These are phyloP conservation scores for Lasioglossum leucozonium DNA, from an alignment of 2,888 invertebrate genomes.

Conservation along the genomic window DNA sequence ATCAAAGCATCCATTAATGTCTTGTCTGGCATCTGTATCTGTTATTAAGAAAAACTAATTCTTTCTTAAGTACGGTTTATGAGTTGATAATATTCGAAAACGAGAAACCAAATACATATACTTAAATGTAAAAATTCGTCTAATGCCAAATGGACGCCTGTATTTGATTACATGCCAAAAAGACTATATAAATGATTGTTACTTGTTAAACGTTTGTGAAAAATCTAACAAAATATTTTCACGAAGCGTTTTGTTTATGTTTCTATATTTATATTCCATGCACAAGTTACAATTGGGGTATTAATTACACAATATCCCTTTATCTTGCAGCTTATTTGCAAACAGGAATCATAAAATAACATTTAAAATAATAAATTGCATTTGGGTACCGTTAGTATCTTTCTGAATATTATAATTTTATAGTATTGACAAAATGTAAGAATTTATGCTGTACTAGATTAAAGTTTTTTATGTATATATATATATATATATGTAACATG, in stretches of 20 bases:
- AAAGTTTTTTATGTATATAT: not conserved
- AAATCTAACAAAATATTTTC: not conserved
- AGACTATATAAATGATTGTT: conserved; percentile 28
- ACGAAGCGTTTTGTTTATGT: not conserved
- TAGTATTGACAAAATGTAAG: not conserved
- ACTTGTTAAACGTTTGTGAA: conserved; percentile 12
- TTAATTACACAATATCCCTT: not conserved
- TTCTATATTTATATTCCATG: not conserved
- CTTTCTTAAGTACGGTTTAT: not conserved
- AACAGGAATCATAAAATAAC: not conserved
- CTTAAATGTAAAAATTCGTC: conserved; percentile 17
- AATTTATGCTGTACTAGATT: not conserved
- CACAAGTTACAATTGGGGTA: not conserved
- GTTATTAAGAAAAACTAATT: conserved; percentile 35
- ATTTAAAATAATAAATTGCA: not conserved
- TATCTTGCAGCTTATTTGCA: not conserved
- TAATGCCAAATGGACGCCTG: conserved; percentile 10
- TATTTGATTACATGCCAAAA: conserved; percentile 18
- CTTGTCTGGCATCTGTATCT: conserved; percentile 66
- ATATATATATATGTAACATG: not conserved
- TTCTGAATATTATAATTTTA: not conserved
- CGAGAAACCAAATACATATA: not conserved
- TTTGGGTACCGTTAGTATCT: not conserved
- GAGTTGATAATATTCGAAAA: not conserved
- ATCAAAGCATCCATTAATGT: conserved; percentile 76